These are phyloP conservation scores for Molanna angustata DNA, from an alignment of 2,888 invertebrate species.

Conservation along the genomic window DNA sequence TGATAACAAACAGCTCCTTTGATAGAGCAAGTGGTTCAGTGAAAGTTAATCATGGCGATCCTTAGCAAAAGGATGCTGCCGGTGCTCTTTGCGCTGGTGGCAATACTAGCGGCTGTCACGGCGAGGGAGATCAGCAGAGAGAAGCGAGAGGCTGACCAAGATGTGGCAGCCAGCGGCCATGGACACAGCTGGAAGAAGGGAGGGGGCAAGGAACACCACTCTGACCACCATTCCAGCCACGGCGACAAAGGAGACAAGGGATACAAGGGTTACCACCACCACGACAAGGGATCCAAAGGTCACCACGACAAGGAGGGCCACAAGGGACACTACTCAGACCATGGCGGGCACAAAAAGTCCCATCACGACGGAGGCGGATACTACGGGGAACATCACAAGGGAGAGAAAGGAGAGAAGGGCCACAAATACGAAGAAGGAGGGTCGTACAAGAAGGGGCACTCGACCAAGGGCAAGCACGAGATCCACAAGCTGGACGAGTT, in stretches of 20 bases:
- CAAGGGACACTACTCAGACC: slow-evolving; percentile 60
- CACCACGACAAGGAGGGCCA: slow-evolving; percentile 70
- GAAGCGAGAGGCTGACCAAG: slow-evolving; percentile 37
- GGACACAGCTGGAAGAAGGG: slow-evolving; percentile 57
- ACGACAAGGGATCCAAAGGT: slow-evolving; percentile 68
- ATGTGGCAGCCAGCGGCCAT: slow-evolving; percentile 47
- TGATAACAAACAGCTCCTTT: slow-evolving; percentile 10
- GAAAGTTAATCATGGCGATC: slow-evolving; percentile 26
- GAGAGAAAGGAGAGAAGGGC: slow-evolving; percentile 65
- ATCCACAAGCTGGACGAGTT: slow-evolving; percentile 82
- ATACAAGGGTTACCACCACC: slow-evolving; percentile 66
- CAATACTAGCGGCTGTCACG: slow-evolving; percentile 53
- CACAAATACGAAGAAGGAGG: slow-evolving; percentile 67
- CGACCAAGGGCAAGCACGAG: slow-evolving; percentile 82
- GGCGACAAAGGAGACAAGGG: slow-evolving; percentile 71
- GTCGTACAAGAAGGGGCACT: slow-evolving; percentile 79
- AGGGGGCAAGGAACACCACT: slow-evolving; percentile 64
- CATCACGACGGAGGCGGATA: slow-evolving; percentile 66
- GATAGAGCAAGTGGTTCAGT: slow-evolving; percentile 13
- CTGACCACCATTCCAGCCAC: slow-evolving; percentile 62
- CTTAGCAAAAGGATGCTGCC: slow-evolving; percentile 25
- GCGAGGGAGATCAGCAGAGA: slow-evolving; percentile 52
- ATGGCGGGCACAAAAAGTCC: slow-evolving; percentile 60
- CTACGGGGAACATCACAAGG: slow-evolving; percentile 62
- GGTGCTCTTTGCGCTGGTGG: slow-evolving; percentile 45